phyloP scores from a whole-genome alignment of 2,113 vertebrate genomes.

The Megalops atlanticus region DNA sequence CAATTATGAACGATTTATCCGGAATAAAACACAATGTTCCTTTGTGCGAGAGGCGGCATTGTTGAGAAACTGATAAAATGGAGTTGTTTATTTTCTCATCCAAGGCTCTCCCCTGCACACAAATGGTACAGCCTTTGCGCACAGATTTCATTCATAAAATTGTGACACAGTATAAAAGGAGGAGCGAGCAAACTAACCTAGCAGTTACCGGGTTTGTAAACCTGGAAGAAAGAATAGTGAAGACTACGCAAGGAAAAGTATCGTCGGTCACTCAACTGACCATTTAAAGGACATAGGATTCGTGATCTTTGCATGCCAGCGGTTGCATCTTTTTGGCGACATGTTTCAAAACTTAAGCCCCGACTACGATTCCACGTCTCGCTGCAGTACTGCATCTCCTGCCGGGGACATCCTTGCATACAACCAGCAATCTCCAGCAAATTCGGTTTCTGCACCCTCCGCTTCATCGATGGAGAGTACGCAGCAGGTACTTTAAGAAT shows the following conservation, averaged over 20 bases:
- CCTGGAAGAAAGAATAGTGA: constrained; percentile 47
- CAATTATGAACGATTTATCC: background rate
- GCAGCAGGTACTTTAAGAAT: constrained; percentile 70
- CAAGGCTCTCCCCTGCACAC: constrained; percentile 34
- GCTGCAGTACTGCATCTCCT: constrained; percentile 88
- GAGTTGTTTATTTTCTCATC: background rate
- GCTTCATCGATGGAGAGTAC: constrained; percentile 75
- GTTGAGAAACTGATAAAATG: background rate
- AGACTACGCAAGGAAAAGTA: constrained; percentile 27
- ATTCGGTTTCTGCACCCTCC: constrained; percentile 79
- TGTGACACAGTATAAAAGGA: constrained; percentile 75
- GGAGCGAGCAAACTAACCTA: constrained; percentile 63
- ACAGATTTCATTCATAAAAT: constrained; percentile 79
- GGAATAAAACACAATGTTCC: background rate
- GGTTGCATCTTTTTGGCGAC: constrained; percentile 35
- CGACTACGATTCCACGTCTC: constrained; percentile 85
- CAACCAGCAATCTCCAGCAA: constrained; percentile 78
- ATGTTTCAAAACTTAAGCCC: constrained; percentile 83
- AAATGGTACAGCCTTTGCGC: constrained; percentile 68
- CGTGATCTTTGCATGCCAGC: background rate
- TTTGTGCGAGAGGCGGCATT: background rate
- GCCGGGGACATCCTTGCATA: constrained; percentile 84
- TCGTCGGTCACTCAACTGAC: background rate
- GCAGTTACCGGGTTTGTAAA: constrained; percentile 57
- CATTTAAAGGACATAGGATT: background rate